phyloP scores from a whole-genome alignment of 1,140 invertebrate species.

The Drosophila repleta region DNA sequence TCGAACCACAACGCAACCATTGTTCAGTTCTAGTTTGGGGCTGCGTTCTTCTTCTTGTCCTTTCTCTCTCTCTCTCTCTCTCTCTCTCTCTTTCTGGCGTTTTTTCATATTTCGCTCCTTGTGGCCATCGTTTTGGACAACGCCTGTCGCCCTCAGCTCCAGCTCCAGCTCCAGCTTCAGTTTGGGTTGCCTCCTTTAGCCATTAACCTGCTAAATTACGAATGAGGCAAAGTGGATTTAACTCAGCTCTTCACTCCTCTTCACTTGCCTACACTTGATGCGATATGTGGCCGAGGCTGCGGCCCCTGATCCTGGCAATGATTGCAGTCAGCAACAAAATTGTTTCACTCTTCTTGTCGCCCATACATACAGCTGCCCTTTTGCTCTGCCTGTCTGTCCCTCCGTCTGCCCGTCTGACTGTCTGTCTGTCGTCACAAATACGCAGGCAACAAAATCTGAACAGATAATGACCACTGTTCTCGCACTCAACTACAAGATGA shows the following conservation, averaged over 20 bases:
- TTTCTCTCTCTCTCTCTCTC: background rate
- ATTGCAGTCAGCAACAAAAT: constrained; percentile 72
- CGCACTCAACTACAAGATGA: constrained; percentile 76
- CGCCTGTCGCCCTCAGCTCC: constrained; percentile 43
- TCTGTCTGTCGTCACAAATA: constrained; percentile 41
- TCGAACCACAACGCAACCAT: constrained; percentile 52
- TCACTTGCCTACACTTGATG: constrained; percentile 22
- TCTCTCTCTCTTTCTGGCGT: background rate
- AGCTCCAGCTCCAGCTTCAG: constrained; percentile 15
- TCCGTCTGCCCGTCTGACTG: constrained; percentile 10
- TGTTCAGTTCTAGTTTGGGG: constrained; percentile 59
- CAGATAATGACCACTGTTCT: constrained; percentile 76
- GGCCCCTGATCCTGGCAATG: constrained; percentile 68
- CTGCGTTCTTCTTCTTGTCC: background rate
- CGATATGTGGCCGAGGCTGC: constrained; percentile 14
- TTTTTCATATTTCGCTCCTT: constrained; percentile 18
- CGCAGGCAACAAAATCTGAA: constrained; percentile 62
- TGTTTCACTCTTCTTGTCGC: constrained; percentile 50
- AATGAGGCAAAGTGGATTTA: constrained; percentile 74
- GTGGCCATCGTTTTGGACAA: constrained; percentile 22
- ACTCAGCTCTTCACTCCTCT: constrained; percentile 42
- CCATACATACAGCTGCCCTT: background rate
- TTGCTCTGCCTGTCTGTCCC: constrained; percentile 6
- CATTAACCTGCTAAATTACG: constrained; percentile 76
- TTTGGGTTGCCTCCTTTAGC: constrained; percentile 58